Conservation (phyloP, 1,140 invertebrate genomes). For the Helicorthomorpha holstii region DNA sequence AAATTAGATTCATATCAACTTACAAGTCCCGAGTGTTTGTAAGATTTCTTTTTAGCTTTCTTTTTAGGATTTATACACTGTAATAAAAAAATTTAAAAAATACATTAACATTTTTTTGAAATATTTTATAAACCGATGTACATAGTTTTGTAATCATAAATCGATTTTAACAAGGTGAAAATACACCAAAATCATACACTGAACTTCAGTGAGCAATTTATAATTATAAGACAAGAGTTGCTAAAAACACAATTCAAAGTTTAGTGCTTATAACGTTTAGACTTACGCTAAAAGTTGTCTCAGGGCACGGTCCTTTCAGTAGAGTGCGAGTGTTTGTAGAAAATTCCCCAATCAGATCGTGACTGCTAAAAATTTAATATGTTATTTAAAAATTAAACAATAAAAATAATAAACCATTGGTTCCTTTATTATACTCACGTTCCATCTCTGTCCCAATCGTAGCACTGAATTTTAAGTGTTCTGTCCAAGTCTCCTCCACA, state of each 20-base stretch:
- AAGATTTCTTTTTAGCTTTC: slow-evolving; percentile 29
- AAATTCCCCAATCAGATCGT: slow-evolving; percentile 32
- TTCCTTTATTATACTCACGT: slow-evolving; percentile 15
- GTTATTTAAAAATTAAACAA: no score
- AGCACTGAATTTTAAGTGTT: slow-evolving; percentile 28
- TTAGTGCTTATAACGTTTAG: not conserved
- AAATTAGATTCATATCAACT: not conserved
- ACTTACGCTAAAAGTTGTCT: slow-evolving; percentile 19
- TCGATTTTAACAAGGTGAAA: no score
- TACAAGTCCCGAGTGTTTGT: slow-evolving; percentile 27
- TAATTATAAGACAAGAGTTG: no score
- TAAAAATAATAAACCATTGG: slow-evolving; percentile 5
- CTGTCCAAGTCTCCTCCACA: slow-evolving; percentile 10
- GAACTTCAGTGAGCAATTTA: no score
- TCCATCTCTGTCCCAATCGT: slow-evolving; percentile 31
- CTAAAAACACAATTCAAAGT: not conserved
- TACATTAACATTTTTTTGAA: not conserved
- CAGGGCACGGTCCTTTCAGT: slow-evolving; percentile 16
- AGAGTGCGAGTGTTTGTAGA: slow-evolving; percentile 24
- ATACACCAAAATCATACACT: no score
- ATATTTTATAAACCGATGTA: not conserved
- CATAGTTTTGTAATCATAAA: not conserved
- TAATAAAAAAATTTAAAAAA: slow-evolving; percentile 9
- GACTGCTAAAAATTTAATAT: slow-evolving; percentile 20
- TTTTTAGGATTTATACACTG: slow-evolving; percentile 29